phyloP scores from a whole-genome alignment of 2,888 invertebrate genomes.

The Drosophila subsilvestris region DNA sequence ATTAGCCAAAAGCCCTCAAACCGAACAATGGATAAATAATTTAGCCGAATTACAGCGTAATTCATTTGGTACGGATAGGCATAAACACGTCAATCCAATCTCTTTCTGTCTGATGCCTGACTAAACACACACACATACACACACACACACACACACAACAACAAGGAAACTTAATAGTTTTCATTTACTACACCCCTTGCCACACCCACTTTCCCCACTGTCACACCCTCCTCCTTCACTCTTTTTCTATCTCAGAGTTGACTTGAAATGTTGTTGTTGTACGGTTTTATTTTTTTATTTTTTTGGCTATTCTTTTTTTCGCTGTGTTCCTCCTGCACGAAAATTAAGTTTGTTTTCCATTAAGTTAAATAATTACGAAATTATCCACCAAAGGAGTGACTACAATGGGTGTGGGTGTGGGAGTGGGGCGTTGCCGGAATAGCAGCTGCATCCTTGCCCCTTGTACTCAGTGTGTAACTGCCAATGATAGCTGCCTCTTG shows the following conservation, averaged over 20 bases:
- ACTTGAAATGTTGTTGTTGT: no score
- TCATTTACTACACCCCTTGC: conserved; percentile 32
- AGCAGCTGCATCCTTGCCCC: conserved; percentile 69
- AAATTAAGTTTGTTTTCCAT: conserved; percentile 80
- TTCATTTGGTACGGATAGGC: conserved; percentile 60
- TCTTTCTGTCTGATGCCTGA: conserved; percentile 34
- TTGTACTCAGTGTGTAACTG: conserved; percentile 55
- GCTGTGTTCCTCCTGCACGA: conserved; percentile 62
- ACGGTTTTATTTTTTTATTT: not conserved
- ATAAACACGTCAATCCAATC: conserved; percentile 65
- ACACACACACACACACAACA: not conserved
- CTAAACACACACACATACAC: conserved; percentile 19
- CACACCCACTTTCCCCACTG: conserved; percentile 32
- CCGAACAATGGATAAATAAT: conserved; percentile 58
- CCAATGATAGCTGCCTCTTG: conserved; percentile 68
- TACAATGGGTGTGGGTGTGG: conserved; percentile 1
- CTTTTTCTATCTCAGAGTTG: conserved; percentile 20
- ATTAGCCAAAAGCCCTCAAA: conserved; percentile 54
- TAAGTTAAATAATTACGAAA: conserved; percentile 80
- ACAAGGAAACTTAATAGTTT: conserved; percentile 51
- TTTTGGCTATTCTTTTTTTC: conserved; percentile 46
- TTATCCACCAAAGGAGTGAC: conserved; percentile 69
- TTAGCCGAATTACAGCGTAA: conserved; percentile 73
- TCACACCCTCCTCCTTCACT: conserved; percentile 61
- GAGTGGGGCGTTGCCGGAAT: conserved; percentile 35